Evolutionary conservation across 2,113 vertebrate genomes (phyloP), one percentile per base, ranked within the genome.

Genomic region (Siniperca chuatsi): DNA sequence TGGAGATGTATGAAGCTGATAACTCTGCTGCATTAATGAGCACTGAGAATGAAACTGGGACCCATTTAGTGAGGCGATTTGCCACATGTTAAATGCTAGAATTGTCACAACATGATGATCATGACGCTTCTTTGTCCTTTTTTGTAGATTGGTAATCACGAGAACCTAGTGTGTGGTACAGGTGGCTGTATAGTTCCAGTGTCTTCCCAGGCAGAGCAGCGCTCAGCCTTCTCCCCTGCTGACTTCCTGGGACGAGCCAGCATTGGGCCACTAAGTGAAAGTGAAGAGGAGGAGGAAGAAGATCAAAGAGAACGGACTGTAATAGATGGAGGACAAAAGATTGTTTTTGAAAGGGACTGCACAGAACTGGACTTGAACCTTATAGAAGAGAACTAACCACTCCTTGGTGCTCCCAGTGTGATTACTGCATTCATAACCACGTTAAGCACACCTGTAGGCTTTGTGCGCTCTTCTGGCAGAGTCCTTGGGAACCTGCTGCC

Each of bases 241-340:
- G 95, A 97, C 87, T 91, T 92, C 71, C 94, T 96, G 76, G 68
- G 93, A 90, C 94, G 88, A 85, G 95, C 92, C 73, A 96, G 95
- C 82, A 97, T 96, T 72, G 95, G 96, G 79, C 96, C 96, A 62
- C 95, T 97, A 69, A 97, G 97, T 89, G 97, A 97, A 92, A 97
- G 96, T 37, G 97, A 95, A 46, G 94, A 79, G 0, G 94, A 79
- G 0, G 94, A 93, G 4, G 92, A 93, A 21, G 89, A 90, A 75
- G 90, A 91, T 21, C 66, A 88, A 92, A 83, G 91, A 86, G 66
- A 91, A 75, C 89, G 85, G 76, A 87, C 81, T 92, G 67, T 77
- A 33, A 85, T 87, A 13, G 83, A 89, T 35, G 95, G 87, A 82
- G 94, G 93, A 79, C 93, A 94, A 91, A 95, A 92, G 85, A 94